Evolutionary conservation across 2,113 vertebrate species (phyloP).

Genomic region (Tetrax tetrax): DNA sequence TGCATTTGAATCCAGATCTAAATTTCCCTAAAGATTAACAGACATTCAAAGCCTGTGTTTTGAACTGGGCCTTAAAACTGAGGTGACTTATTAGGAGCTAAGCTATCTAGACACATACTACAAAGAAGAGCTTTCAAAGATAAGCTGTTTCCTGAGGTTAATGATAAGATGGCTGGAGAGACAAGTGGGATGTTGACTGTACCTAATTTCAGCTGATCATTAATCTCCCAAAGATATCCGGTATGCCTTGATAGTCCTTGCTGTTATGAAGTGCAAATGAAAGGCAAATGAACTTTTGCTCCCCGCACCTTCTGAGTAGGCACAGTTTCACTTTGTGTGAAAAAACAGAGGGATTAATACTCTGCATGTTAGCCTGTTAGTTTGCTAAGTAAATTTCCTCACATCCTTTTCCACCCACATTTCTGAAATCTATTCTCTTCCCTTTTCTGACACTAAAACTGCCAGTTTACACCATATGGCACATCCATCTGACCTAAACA

Average conservation of each 20-base stretch:
- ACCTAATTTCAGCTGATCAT: slow-evolving; percentile 56
- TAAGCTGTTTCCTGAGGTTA: slow-evolving; percentile 45
- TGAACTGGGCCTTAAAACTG: not conserved
- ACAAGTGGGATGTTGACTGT: slow-evolving; percentile 54
- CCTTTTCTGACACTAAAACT: not conserved
- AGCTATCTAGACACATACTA: slow-evolving; percentile 31
- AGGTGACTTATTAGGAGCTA: slow-evolving; percentile 47
- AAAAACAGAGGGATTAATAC: not conserved
- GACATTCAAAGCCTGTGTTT: not conserved
- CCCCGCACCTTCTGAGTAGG: not conserved
- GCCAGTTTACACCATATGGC: not conserved
- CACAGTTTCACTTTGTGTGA: not conserved
- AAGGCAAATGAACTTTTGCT: slow-evolving; percentile 40
- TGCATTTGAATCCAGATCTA: not conserved
- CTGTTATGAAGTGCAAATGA: slow-evolving; percentile 53
- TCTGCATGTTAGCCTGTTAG: not conserved
- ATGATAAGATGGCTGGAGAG: slow-evolving; percentile 45
- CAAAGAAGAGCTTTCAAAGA: slow-evolving; percentile 46
- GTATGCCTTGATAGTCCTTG: not conserved
- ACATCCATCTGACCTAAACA: not conserved
- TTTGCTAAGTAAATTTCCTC: not conserved
- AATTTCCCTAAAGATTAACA: not conserved
- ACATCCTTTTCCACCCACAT: not conserved
- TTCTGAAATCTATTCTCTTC: not conserved
- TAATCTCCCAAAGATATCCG: slow-evolving; percentile 49